These are phyloP conservation scores for Mercenaria mercenaria DNA, from an alignment of 1,140 invertebrate species.

Conservation along the genomic window DNA sequence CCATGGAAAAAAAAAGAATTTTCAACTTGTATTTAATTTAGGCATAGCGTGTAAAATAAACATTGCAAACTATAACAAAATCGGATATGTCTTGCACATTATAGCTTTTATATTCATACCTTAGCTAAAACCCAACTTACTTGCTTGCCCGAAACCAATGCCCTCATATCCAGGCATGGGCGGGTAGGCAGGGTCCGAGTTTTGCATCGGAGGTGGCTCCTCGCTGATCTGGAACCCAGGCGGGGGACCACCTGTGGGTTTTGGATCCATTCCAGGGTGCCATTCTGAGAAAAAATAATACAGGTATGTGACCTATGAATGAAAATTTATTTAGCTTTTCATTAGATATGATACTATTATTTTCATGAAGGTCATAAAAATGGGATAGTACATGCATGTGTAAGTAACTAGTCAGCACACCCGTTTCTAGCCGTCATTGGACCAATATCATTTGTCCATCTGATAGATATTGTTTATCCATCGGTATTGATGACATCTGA, in stretches of 20 bases:
- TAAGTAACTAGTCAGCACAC: no score
- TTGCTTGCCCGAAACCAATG: constrained; percentile 21
- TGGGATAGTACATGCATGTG: no score
- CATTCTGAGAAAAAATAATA: constrained; percentile 26
- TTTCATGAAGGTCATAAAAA: no score
- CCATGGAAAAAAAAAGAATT: no score
- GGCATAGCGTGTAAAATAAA: no score
- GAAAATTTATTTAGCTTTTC: neutral
- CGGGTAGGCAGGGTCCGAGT: constrained; percentile 30
- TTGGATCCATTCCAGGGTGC: constrained; percentile 26
- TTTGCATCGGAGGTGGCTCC: neutral
- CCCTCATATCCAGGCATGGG: constrained; percentile 46
- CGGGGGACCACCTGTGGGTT: neutral
- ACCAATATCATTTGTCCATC: no score
- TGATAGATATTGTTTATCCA: neutral
- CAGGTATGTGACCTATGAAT: neutral
- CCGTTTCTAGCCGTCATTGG: no score
- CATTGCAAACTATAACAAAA: no score
- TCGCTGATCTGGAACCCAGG: neutral
- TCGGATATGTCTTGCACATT: no score
- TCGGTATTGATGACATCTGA: neutral
- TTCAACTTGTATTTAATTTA: no score
- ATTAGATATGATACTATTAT: neutral
- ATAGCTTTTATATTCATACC: no score
- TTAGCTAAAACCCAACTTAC: no score